A percentile compares a stretch with the other conserved stretches of the same genome.
phyloP scores from a whole-genome alignment of 30 jellyfish, hydroid and myxozoan species.

The Turritopsis dohrnii region DNA sequence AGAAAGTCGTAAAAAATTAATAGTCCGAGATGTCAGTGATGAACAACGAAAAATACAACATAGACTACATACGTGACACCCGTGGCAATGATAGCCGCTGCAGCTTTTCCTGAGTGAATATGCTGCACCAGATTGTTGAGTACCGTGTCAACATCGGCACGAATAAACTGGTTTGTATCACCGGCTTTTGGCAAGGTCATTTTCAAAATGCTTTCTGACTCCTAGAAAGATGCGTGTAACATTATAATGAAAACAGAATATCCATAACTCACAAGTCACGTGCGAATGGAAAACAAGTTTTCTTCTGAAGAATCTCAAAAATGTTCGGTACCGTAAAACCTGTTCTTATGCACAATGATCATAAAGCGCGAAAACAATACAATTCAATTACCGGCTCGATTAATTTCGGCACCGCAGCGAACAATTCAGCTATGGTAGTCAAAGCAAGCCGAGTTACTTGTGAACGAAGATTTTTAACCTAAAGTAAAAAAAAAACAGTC shows the following conservation, averaged over 20 bases:
- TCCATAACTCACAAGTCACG: too few relatives aligned
- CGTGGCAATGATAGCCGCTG: constrained; percentile 63
- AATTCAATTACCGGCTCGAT: constrained; percentile 73
- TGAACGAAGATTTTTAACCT: constrained; percentile 94
- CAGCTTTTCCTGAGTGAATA: constrained; percentile 63
- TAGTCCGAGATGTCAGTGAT: too few relatives aligned
- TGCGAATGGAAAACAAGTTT: too few relatives aligned
- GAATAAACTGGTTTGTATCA: constrained; percentile 77
- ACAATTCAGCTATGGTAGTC: constrained; percentile 53
- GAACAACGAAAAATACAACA: not conserved
- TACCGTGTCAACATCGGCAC: constrained; percentile 74
- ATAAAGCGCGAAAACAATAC: not conserved
- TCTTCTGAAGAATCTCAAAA: too few relatives aligned
- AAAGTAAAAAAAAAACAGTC: not conserved
- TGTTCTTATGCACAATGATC: not conserved
- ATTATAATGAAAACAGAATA: not conserved
- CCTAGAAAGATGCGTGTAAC: constrained; percentile 32
- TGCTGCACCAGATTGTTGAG: constrained; percentile 41
- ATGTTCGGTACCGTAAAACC: too few relatives aligned
- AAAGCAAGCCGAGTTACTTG: constrained; percentile 85
- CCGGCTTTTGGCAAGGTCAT: constrained; percentile 65
- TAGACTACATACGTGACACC: constrained; percentile 62
- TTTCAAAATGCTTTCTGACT: constrained; percentile 49
- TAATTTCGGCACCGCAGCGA: constrained; percentile 46
- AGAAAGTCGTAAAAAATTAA: too few relatives aligned